phyloP scores from a whole-genome alignment of 2,797 vertebrate genomes.

The Cirrhinus mrigala region DNA sequence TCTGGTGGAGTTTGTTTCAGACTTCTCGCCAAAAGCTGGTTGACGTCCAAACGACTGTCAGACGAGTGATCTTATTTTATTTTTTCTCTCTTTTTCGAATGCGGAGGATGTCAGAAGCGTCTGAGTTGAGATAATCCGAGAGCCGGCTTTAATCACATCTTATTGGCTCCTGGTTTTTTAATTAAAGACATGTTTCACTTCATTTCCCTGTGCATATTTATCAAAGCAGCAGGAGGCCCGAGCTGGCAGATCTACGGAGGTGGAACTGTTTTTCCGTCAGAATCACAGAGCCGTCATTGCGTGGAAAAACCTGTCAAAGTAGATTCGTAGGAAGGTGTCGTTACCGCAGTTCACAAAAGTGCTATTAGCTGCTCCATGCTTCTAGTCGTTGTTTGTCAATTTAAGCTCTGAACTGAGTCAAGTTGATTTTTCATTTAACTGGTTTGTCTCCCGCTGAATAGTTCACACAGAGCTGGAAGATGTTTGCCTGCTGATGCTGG shows the following conservation, averaged over 20 bases:
- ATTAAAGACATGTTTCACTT: constrained; percentile 83
- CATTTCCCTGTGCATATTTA: constrained; percentile 84
- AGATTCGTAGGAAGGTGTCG: background rate
- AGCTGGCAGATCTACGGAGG: constrained; percentile 25
- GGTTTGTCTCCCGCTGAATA: background rate
- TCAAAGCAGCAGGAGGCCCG: constrained; percentile 74
- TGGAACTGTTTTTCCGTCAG: background rate
- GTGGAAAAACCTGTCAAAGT: background rate
- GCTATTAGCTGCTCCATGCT: background rate
- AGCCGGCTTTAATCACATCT: constrained; percentile 80
- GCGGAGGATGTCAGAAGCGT: constrained; percentile 63
- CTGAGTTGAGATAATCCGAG: constrained; percentile 75
- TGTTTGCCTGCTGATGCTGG: background rate
- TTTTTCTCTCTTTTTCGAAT: constrained; percentile 54
- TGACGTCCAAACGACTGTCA: background rate
- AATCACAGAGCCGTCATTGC: background rate
- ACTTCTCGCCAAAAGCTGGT: background rate
- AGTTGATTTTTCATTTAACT: background rate
- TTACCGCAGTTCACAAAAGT: too few species aligned
- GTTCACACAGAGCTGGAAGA: background rate
- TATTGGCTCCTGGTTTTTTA: constrained; percentile 79
- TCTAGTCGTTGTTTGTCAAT: background rate
- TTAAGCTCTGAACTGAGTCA: background rate
- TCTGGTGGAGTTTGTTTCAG: background rate
- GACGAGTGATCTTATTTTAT: constrained; percentile 36